Percentiles rank a stretch among this genome's conserved stretches.
Conservation (phyloP, 2,113 vertebrate species). For the Corythornis cristatus region DNA sequence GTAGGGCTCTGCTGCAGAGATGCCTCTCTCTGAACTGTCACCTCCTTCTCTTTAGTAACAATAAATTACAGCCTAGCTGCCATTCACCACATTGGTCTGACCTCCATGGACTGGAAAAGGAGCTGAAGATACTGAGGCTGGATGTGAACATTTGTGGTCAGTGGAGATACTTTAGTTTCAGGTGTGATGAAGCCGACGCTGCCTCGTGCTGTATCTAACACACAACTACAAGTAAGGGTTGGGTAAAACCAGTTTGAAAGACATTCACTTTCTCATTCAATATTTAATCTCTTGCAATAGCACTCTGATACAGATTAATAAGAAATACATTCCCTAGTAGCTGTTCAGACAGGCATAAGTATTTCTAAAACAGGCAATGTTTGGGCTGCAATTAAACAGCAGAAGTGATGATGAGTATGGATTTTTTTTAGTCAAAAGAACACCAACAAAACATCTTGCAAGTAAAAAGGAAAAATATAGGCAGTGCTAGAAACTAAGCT, state of each 20-base stretch:
- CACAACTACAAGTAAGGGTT: not conserved
- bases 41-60: not conserved
- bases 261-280: not conserved
- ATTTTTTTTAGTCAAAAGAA: not conserved
- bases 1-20: not conserved
- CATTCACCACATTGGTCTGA: not conserved
- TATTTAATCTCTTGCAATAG: not conserved
- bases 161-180: not conserved
- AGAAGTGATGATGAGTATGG: not conserved
- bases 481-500: not conserved
- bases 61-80: not conserved
- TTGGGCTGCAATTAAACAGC: not conserved
- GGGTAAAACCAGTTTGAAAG: not conserved
- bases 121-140: not conserved
- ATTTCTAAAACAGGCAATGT: not conserved
- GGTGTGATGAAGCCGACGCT: not conserved
- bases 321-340: not conserved
- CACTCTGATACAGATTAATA: not conserved
- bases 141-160: not conserved
- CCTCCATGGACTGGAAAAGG: not conserved
- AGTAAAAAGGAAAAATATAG: not conserved
- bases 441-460: not conserved
- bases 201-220: not conserved
- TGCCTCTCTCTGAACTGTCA: not conserved
- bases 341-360: not conserved